These are phyloP conservation scores for Notothenia rossii DNA, from an alignment of 2,113 vertebrate species.

Conservation along the genomic window DNA sequence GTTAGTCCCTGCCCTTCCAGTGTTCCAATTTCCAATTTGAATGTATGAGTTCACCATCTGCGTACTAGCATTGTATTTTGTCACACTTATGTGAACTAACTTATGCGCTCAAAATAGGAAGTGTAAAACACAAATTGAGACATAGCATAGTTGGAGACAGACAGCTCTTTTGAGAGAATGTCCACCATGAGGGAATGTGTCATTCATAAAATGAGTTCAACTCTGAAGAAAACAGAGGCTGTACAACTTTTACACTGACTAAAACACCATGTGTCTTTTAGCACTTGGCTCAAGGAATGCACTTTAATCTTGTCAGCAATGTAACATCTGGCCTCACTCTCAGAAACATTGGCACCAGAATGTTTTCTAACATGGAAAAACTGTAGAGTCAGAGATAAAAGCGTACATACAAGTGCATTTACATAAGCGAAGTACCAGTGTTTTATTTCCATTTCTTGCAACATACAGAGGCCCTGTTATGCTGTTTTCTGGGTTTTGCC, in stretches of 20 bases:
- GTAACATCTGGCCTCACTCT: conserved; percentile 46
- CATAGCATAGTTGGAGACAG: background rate
- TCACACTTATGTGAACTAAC: too few species aligned
- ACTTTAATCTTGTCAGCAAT: conserved; percentile 31
- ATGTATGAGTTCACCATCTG: too few species aligned
- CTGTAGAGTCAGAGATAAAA: conserved; percentile 12
- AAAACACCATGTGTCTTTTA: conserved; percentile 21
- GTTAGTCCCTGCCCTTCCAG: too few species aligned
- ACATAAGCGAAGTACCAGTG: too few species aligned
- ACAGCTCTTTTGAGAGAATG: background rate
- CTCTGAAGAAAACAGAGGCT: conserved; percentile 8
- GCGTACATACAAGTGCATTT: background rate
- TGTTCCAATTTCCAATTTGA: too few species aligned
- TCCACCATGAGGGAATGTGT: background rate
- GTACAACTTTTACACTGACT: background rate
- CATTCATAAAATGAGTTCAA: background rate
- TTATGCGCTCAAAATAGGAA: too few species aligned
- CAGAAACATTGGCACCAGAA: conserved; percentile 18
- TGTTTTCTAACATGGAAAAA: conserved; percentile 37
- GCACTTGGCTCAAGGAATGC: conserved; percentile 17
- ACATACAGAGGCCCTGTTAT: too few species aligned
- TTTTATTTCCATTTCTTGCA: too few species aligned
- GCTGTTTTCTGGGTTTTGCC: too few species aligned
- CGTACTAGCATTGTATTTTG: too few species aligned
- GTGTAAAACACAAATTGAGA: too few species aligned